Conservation (phyloP, 2,797 vertebrate genomes). For the Odontamblyopus lacepedii region DNA sequence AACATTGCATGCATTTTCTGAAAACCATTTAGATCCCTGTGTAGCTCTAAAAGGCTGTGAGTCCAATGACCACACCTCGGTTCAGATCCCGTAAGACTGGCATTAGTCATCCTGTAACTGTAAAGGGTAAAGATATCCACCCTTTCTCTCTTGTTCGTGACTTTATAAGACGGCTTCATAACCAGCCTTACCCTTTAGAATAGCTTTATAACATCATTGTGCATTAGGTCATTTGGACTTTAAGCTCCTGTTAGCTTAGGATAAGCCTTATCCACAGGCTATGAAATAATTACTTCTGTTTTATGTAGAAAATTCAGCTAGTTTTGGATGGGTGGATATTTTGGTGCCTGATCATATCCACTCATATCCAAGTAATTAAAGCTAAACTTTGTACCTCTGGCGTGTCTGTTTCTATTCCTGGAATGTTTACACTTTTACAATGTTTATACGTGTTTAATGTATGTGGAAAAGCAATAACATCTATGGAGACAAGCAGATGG, state of each 20-base stretch:
- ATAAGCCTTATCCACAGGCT: constrained; percentile 14
- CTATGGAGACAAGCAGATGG: no score
- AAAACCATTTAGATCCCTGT: neutral
- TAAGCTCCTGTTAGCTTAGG: constrained; percentile 12
- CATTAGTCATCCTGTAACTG: constrained; percentile 24
- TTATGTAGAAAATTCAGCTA: neutral
- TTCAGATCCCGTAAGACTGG: constrained; percentile 35
- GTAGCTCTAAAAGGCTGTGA: no score
- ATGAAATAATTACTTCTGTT: constrained; percentile 18
- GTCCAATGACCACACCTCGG: constrained; percentile 20
- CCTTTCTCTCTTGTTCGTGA: constrained; percentile 21
- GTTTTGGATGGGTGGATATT: neutral
- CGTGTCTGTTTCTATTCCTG: neutral
- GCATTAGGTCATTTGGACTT: constrained; percentile 13
- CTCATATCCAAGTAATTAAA: neutral
- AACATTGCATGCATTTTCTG: neutral
- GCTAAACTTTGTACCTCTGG: neutral
- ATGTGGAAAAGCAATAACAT: no score
- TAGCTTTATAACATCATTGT: constrained; percentile 16
- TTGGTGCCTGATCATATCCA: constrained; percentile 11
- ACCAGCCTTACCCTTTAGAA: constrained; percentile 10
- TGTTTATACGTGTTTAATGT: no score
- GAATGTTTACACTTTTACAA: neutral
- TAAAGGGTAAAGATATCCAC: constrained; percentile 1
- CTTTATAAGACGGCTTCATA: constrained; percentile 8